Conservation (phyloP, 1,140 invertebrate species). For the Saccostrea cuccullata region DNA sequence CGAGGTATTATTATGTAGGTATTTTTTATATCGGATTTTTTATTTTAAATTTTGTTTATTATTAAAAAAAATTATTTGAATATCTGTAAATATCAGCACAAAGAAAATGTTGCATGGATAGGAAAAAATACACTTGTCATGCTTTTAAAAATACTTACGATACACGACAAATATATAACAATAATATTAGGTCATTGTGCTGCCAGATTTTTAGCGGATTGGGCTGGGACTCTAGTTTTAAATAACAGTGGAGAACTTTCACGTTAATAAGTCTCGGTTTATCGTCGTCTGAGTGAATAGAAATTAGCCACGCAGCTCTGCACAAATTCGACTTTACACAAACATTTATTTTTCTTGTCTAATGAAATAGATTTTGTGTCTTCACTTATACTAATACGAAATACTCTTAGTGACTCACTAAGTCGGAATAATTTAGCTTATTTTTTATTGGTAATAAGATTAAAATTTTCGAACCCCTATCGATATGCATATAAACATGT, state of each 20-base stretch:
- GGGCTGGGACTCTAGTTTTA: conserved; percentile 21
- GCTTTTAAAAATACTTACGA: neutral
- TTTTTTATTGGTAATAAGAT: conserved; percentile 23
- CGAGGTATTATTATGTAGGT: neutral
- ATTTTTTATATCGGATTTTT: too few species aligned
- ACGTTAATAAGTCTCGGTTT: conserved; percentile 31
- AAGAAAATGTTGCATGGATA: neutral
- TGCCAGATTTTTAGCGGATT: conserved; percentile 10
- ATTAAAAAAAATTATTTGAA: too few species aligned
- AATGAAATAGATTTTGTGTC: conserved; percentile 33
- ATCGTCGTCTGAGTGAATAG: conserved; percentile 8
- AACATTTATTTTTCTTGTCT: conserved; percentile 42
- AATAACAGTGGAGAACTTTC: conserved; percentile 9
- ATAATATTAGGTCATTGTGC: neutral
- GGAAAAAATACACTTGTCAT: neutral
- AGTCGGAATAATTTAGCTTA: neutral
- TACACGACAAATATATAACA: conserved; percentile 21
- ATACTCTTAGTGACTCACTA: neutral
- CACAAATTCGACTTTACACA: conserved; percentile 35
- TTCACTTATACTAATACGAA: conserved; percentile 10
- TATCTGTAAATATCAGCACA: neutral
- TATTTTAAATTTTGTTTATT: neutral
- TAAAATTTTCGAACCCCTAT: neutral
- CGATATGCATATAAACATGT: conserved; percentile 30
- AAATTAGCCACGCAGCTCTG: conserved; percentile 5